phyloP scores from a whole-genome alignment of 2,888 invertebrate genomes.

The Latheticus oryzae region DNA sequence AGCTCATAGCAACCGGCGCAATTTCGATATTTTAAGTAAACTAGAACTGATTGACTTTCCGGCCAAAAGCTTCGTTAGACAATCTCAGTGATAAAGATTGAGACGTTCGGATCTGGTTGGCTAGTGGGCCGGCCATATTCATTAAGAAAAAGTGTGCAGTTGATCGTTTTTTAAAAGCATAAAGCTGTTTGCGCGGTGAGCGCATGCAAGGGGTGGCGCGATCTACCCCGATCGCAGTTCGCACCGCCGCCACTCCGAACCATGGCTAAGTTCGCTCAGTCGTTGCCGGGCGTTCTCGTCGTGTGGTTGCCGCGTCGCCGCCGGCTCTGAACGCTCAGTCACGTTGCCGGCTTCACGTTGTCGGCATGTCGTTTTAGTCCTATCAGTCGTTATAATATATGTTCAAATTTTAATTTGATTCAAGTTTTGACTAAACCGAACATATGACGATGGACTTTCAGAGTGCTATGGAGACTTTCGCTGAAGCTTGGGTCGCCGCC shows the following conservation, averaged over 20 bases:
- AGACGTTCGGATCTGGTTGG: slow-evolving; percentile 60
- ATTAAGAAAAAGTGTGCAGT: slow-evolving; percentile 61
- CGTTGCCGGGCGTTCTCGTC: slow-evolving; percentile 53
- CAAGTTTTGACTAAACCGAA: too few species aligned
- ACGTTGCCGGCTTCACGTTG: slow-evolving; percentile 58
- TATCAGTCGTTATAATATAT: slow-evolving; percentile 31
- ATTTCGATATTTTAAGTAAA: too few species aligned
- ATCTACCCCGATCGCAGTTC: slow-evolving; percentile 51
- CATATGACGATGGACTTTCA: slow-evolving; percentile 88
- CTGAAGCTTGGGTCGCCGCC: slow-evolving; percentile 97
- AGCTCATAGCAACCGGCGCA: background rate
- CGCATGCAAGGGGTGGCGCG: slow-evolving; percentile 63
- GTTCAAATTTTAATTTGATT: slow-evolving; percentile 43
- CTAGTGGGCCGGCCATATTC: slow-evolving; percentile 62
- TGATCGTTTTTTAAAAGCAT: slow-evolving; percentile 62
- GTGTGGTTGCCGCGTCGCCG: slow-evolving; percentile 50
- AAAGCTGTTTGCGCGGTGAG: slow-evolving; percentile 59
- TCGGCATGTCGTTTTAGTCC: slow-evolving; percentile 33
- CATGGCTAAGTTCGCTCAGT: slow-evolving; percentile 51
- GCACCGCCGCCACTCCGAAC: slow-evolving; percentile 39
- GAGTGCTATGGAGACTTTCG: slow-evolving; percentile 98
- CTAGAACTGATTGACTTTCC: background rate
- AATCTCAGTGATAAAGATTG: slow-evolving; percentile 50
- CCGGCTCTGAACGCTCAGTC: slow-evolving; percentile 53
- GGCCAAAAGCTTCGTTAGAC: background rate